These are phyloP conservation scores for Simalia tracyae DNA, from an alignment of 2,797 vertebrate species.

Conservation along the genomic window DNA sequence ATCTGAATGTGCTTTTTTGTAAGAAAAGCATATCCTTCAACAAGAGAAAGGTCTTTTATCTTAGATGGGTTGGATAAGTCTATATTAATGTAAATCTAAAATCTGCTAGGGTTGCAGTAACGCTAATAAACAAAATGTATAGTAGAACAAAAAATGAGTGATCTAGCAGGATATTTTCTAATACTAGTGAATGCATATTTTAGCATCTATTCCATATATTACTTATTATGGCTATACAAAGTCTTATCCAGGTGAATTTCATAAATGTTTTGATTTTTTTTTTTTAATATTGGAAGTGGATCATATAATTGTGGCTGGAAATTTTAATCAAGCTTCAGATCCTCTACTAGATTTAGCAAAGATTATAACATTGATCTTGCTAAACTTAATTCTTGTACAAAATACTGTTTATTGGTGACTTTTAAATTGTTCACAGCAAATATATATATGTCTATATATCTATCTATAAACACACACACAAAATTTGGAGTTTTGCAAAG, in stretches of 20 bases:
- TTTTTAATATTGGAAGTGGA: no score
- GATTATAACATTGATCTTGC: no score
- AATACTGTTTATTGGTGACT: no score
- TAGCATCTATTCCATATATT: neutral
- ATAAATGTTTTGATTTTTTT: neutral
- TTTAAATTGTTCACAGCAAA: no score
- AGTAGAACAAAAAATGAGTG: neutral
- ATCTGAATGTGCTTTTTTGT: neutral
- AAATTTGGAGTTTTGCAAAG: no score
- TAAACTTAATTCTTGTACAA: no score
- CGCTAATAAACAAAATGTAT: neutral
- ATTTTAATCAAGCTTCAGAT: no score
- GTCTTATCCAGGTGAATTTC: neutral
- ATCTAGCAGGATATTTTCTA: neutral
- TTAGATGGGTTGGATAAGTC: neutral
- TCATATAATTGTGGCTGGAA: no score
- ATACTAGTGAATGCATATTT: neutral
- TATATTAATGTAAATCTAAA: neutral
- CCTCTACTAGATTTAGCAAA: no score
- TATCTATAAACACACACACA: no score
- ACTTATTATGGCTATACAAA: neutral
- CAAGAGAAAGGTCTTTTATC: neutral
- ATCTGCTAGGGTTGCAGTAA: neutral
- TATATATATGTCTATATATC: no score
- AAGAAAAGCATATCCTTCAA: neutral